Evolutionary conservation across 2,888 invertebrate species (phyloP).

Genomic region (Diogma glabrata): DNA sequence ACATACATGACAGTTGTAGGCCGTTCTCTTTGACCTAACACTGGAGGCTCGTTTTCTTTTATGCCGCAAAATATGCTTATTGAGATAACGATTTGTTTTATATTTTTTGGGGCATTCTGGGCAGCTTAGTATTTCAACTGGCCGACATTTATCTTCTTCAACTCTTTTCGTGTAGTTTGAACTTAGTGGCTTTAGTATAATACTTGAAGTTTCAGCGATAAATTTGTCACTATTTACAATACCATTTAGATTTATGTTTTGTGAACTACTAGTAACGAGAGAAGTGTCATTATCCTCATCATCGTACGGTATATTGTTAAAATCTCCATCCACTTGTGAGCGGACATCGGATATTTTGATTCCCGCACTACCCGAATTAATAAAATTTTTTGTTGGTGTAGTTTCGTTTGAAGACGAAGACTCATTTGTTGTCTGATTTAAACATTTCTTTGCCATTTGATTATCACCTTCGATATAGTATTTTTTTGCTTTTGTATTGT

Average conservation of each 20-base stretch:
- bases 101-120: background rate
- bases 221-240: no score
- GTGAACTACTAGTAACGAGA: no score
- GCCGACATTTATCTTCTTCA: background rate
- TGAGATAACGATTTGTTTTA: background rate
- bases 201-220: background rate
- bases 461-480: slow-evolving; percentile 2
- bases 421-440: background rate
- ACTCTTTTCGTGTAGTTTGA: background rate
- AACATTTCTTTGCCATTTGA: background rate
- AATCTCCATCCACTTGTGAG: slow-evolving; percentile 1
- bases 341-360: background rate
- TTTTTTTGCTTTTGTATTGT: background rate
- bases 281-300: background rate
- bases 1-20: background rate
- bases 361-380: background rate
- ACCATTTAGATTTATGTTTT: no score
- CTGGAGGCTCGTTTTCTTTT: background rate
- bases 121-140: background rate
- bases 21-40: background rate
- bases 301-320: background rate
- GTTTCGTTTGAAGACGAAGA: background rate
- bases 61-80: background rate
- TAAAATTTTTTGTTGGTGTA: background rate
- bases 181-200: slow-evolving; percentile 1